Percentiles rank a stretch among this genome's conserved stretches.
phyloP scores from a whole-genome alignment of 23 tunicate genomes.

The Trididemnum nubilum region DNA sequence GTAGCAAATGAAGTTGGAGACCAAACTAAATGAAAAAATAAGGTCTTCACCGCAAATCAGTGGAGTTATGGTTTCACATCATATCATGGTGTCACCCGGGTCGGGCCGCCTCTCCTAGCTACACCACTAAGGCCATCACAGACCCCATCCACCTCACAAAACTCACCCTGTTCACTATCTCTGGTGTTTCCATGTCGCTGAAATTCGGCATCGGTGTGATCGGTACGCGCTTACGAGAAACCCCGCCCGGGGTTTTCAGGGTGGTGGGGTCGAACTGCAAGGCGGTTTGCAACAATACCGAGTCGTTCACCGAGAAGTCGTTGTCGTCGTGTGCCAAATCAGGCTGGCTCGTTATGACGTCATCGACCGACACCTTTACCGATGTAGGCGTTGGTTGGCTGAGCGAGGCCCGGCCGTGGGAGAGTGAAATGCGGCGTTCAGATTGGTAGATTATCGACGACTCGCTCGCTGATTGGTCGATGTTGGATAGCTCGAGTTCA shows the following conservation, averaged over 20 bases:
- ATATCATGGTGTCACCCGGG: no score
- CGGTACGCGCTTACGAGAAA: slow-evolving; percentile 17
- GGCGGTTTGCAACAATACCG: background rate
- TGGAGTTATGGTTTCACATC: no score
- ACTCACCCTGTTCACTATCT: slow-evolving; percentile 25
- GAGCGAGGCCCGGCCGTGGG: background rate
- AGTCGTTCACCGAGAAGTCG: no score
- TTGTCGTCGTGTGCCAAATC: background rate
- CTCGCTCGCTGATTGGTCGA: background rate
- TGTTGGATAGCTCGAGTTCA: background rate
- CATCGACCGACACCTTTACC: background rate
- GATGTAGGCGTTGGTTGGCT: background rate
- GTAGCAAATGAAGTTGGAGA: no score
- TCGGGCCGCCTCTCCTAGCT: no score
- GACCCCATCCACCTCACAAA: no score
- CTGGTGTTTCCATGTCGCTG: slow-evolving; percentile 65
- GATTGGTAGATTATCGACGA: background rate
- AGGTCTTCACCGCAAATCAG: no score
- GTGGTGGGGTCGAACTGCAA: background rate
- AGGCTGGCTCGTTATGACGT: background rate
- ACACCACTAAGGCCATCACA: no score
- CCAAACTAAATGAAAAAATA: no score
- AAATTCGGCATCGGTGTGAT: slow-evolving; percentile 53
- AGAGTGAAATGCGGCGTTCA: background rate
- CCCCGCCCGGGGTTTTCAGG: background rate